Base-by-base conservation (phyloP, 92 coral and sea anemone genomes). In the Porites cylindrica region DNA sequence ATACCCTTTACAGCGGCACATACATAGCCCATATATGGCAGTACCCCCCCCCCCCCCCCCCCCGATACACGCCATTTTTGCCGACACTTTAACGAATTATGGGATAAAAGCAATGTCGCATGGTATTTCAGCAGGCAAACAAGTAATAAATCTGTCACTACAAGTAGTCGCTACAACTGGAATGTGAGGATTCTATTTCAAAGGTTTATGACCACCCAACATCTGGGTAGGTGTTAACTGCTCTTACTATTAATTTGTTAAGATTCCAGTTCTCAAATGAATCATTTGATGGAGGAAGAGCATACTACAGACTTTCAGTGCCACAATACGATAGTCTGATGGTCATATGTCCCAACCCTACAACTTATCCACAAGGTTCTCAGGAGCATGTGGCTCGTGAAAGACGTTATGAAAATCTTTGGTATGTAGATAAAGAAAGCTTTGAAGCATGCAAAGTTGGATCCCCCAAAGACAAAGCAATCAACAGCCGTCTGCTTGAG, bases 391-490 rank as follows among this genome's bases (percentile, higher is more conserved):
- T 91, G 64, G 88, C 82, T 5, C 32, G 20, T 70, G 91, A 91
- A 60, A 75, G 86, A 75, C 79, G 89, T 52, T 94, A 78, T 66
- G 96, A 94, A 60, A 89, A 83, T 53, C 47, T 94, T 51, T 94
- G 96, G 96, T 72, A 89, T 21, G 96, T 94, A 62, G 92, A 79
- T 86, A 89, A 91, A 58, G 64, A 89, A 11, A 90, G 91, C 10
- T 94, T 71, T 77, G 81, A 82, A 67, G 76, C 89, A 12, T 94
- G 96, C 51, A 69, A 85, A 54, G 96, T 92, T 24, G 91, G 87
- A 47, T 51, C 68, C 56, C 76, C 85, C 32, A 80, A 51, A 65
- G 17, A 19, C 7, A 9, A 64, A n/a, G 77, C 26, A 72, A 13
- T 82, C 75, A 91, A 89, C 72, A 17, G 65, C 1, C 81, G 21